Percentiles rank a stretch among this genome's conserved stretches.
These are phyloP conservation scores for Acronicta psi DNA, from an alignment of 2,888 invertebrate genomes.

Conservation along the genomic window DNA sequence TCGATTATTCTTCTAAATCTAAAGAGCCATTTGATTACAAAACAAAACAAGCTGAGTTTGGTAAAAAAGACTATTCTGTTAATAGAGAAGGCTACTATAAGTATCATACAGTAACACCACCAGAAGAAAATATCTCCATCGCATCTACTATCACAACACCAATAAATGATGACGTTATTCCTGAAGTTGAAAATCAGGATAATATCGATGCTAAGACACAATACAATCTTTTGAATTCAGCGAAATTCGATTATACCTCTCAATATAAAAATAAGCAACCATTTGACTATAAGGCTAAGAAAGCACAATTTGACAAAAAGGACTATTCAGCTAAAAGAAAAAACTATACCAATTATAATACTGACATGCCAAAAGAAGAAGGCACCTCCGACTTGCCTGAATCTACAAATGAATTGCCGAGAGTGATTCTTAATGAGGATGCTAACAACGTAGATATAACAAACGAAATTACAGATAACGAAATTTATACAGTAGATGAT, in stretches of 20 bases:
- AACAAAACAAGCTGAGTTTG: slow-evolving; percentile 20
- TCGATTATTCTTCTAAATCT: slow-evolving; percentile 32
- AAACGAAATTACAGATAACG: slow-evolving; percentile 13
- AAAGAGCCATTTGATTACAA: slow-evolving; percentile 30
- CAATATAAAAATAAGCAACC: slow-evolving; percentile 28
- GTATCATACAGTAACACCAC: slow-evolving; percentile 8
- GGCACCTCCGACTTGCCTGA: slow-evolving; percentile 5
- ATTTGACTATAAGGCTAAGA: slow-evolving; percentile 57
- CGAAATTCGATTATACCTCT: slow-evolving; percentile 26
- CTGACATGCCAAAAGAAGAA: slow-evolving; percentile 9
- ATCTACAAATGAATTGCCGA: slow-evolving; percentile 16
- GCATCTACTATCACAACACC: not conserved
- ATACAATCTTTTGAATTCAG: slow-evolving; percentile 14
- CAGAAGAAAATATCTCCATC: not conserved
- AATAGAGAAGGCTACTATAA: slow-evolving; percentile 30
- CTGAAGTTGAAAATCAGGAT: not conserved
- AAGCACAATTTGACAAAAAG: slow-evolving; percentile 50
- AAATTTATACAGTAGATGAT: not conserved
- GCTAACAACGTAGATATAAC: slow-evolving; percentile 24
- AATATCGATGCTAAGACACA: slow-evolving; percentile 2
- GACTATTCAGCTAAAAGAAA: slow-evolving; percentile 38
- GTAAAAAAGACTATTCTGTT: slow-evolving; percentile 24
- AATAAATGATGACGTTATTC: not conserved
- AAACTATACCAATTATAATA: slow-evolving; percentile 34
- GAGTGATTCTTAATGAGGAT: slow-evolving; percentile 28